These are phyloP conservation scores for Cephus sareptanus DNA, from an alignment of 2,888 invertebrate species.

Conservation along the genomic window DNA sequence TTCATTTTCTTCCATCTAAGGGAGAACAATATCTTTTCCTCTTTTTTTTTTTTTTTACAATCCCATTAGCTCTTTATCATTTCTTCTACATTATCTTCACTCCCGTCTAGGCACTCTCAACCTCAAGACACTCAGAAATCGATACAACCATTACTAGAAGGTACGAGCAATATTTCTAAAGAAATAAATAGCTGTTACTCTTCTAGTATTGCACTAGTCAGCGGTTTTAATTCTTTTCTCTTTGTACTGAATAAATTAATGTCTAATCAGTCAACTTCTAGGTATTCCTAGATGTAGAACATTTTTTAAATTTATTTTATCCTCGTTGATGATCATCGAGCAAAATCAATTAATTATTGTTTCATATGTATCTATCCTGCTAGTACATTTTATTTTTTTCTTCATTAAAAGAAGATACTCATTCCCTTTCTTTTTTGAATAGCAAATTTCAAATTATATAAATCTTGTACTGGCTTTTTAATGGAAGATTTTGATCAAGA, in stretches of 20 bases:
- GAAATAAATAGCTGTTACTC: slow-evolving; percentile 16
- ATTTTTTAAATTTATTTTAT: background rate
- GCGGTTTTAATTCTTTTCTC: slow-evolving; percentile 3
- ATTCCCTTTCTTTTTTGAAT: background rate
- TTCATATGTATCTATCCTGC: background rate
- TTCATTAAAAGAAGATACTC: background rate
- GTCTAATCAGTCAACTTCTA: slow-evolving; percentile 17
- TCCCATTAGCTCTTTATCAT: background rate
- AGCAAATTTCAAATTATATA: background rate
- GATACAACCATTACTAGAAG: background rate
- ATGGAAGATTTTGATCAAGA: too few relatives aligned
- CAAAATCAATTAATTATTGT: background rate
- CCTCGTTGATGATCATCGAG: background rate
- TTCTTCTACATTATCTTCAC: background rate
- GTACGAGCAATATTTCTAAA: background rate
- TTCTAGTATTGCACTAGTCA: slow-evolving; percentile 21
- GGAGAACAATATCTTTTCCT: too few relatives aligned
- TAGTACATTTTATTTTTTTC: background rate
- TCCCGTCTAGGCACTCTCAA: background rate
- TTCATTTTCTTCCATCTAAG: too few relatives aligned
- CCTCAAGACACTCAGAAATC: background rate
- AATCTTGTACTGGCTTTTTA: too few relatives aligned
- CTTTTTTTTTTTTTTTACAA: too few relatives aligned
- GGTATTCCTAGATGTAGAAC: background rate
- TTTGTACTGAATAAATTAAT: slow-evolving; percentile 22